Evolutionary conservation across 2,113 vertebrate species (phyloP).

Genomic region (Spilogale gracilis): DNA sequence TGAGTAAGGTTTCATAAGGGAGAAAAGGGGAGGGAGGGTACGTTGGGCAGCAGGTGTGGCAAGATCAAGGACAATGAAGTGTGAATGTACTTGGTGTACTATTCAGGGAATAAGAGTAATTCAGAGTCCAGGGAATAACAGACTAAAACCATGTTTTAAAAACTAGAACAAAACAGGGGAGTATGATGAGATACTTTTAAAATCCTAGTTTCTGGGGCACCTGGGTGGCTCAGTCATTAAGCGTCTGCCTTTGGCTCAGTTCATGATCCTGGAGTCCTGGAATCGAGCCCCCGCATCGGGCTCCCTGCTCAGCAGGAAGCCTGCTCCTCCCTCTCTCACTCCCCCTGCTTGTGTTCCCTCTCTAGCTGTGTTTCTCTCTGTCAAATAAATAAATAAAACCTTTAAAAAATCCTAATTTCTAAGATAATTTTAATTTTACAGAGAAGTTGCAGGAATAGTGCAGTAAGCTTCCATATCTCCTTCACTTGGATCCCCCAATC

Average conservation of each 20-base stretch:
- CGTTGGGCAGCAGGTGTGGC: neutral
- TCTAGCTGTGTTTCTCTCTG: too few relatives aligned
- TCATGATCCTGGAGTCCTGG: too few relatives aligned
- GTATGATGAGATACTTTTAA: neutral
- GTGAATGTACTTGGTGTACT: too few relatives aligned
- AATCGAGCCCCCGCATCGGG: too few relatives aligned
- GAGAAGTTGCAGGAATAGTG: neutral
- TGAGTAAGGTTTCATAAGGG: neutral
- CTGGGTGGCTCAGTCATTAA: too few relatives aligned
- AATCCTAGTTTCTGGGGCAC: neutral
- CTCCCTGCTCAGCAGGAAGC: too few relatives aligned
- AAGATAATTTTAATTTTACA: neutral
- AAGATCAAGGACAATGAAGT: neutral
- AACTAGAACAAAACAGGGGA: neutral
- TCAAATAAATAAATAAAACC: too few relatives aligned
- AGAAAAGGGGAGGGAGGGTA: neutral
- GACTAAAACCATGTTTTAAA: neutral
- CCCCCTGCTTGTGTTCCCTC: too few relatives aligned
- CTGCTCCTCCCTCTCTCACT: too few relatives aligned
- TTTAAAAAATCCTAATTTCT: neutral
- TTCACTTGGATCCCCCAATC: neutral
- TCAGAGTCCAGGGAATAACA: neutral
- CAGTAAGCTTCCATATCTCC: neutral
- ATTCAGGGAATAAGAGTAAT: neutral
- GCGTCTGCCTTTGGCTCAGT: too few relatives aligned